These are phyloP conservation scores for Paratilapia polleni DNA, from an alignment of 2,113 vertebrate genomes.

Conservation along the genomic window DNA sequence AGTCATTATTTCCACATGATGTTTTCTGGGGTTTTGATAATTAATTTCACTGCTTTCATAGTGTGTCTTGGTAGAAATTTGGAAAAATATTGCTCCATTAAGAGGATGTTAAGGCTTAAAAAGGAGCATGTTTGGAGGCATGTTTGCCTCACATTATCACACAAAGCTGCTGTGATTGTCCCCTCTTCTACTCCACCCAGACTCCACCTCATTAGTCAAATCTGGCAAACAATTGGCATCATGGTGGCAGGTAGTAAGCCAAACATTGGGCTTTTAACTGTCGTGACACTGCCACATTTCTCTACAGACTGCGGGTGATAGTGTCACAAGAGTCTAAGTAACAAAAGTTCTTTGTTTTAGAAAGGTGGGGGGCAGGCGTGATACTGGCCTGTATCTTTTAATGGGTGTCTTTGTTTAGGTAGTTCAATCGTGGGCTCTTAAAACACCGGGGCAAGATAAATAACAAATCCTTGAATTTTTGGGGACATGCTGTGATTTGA, in stretches of 20 bases:
- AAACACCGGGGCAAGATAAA: background rate
- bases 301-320: background rate
- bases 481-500: background rate
- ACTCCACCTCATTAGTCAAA: constrained; percentile 29
- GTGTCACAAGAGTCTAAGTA: background rate
- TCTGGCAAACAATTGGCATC: constrained; percentile 18
- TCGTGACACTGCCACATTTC: background rate
- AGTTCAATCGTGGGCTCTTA: constrained; percentile 26
- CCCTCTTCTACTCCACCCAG: background rate
- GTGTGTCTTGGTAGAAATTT: constrained; percentile 4
- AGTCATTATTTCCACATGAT: constrained; percentile 21
- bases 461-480: constrained; percentile 2
- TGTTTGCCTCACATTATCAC: constrained; percentile 27
- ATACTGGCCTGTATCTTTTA: background rate
- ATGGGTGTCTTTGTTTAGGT: background rate
- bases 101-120: constrained; percentile 32
- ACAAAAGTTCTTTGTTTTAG: constrained; percentile 5
- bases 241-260: constrained; percentile 5
- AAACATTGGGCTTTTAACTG: background rate
- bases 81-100: constrained; percentile 15
- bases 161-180: constrained; percentile 7
- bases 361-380: background rate
- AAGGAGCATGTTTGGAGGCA: constrained; percentile 7
- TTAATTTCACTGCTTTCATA: constrained; percentile 6
- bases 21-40: background rate